Evolutionary conservation across 2,797 vertebrate genomes (phyloP), one percentile per base, ranked within the genome.

Genomic region (Tenualosa thibaudeaui): DNA sequence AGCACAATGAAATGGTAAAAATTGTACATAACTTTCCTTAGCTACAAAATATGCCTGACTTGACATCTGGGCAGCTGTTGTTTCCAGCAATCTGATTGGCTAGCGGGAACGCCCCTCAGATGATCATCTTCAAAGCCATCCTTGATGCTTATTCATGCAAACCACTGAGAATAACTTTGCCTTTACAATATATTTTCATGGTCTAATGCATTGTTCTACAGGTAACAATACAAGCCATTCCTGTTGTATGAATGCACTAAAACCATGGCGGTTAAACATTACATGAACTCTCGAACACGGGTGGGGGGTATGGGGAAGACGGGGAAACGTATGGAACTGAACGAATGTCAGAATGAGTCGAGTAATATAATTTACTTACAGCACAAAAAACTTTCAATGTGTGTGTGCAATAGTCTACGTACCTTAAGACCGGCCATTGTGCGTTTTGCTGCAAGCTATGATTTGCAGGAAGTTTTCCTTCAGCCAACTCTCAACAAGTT

Each of bases 51-150:
- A 9, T 17, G 10, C 62, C 85, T 40, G 12, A 51, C 62, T 84
- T 83, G 89, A 93, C 93, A 95, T 93, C 92, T 94, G 95, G 94
- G 93, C 90, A 93, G 95, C 92, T 93, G 93, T 88, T 90, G 81
- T 89, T 92, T 92, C 84, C 85, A 82, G 93, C 86, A 7, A 90
- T 92, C 87, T 95, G 94, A 97, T 96, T 97, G 97, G 95, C 83
- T 81, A 8, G 0, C 75, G 83, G 91, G 91, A 95, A 92, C 94
- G 83, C 92, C 94, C 90, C 90, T 89, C 88, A 85, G 83, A 43
- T 71, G 50, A 53, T 81, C 60, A 31, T 83, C 46, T 85, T 43
- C 71, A 46, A 43, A 78, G 71, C 40, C 37, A 46, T 43, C 40
- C 37, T 78, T 22, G 15, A 78, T 46, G 37, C 71, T 8, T 46